Evolutionary conservation across 2,113 vertebrate genomes (phyloP), one percentile per base, ranked within the genome.

Genomic region (Vulpes vulpes): DNA sequence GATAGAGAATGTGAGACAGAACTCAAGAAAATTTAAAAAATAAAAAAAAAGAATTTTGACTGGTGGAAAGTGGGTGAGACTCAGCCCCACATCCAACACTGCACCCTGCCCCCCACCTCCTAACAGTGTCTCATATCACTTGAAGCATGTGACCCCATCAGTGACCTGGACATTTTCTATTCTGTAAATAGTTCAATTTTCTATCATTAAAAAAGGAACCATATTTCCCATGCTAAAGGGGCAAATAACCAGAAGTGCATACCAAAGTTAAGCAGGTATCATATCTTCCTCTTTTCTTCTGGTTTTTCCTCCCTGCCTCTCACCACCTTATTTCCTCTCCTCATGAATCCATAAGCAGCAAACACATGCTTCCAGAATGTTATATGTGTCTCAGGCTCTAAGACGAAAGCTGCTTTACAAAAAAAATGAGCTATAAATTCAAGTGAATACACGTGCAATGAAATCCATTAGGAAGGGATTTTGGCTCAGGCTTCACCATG

Each of bases 121-220:
- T 16, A 71, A 76, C 7, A 51, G 11, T 87, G 9, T 82, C 35
- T 89, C 51, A 2, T 67, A 83, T 55, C 55, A n/a, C 0, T 62
- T 55, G 62, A 80, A 17, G 11, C 69, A 60, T 38, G 38, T 38
- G 43, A 71, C n/a, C 7, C 69, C 32, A 69, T 69, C 86, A 80
- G 55, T 64, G 62, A 69, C 55, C 32, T 71, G 12, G n/a, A 62
- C 1, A 4, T 94, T 80, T 81, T 53, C 69, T 85, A 38, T 53
- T 94, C 20, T 85, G 19, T 85, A 85, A 84, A 55, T 19, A 62
- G 60, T 6, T 94, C 32, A 79, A 55, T n/a, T 93, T 92, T 90
- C 59, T 93, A 43, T 43, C n/a, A 71, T 90, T 90, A n/a, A 49
- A n/a, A 78, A 16, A 3, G 57, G 25, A 89, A 94, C 11, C 16